These are phyloP conservation scores for Drosophila austrosaltans DNA, from an alignment of 2,888 invertebrate species.

Conservation along the genomic window DNA sequence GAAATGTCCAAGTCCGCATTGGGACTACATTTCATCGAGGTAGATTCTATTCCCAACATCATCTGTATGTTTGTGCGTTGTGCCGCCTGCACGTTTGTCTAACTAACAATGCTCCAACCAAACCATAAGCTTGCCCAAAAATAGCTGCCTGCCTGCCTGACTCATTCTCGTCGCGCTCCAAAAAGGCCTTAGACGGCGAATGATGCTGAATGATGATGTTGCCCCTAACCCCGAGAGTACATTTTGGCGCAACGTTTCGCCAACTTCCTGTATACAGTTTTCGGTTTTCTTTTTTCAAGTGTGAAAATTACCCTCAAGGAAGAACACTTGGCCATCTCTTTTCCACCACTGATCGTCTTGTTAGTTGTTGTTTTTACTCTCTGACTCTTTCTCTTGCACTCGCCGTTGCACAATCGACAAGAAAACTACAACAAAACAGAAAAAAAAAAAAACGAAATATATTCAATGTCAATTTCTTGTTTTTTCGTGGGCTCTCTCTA, in stretches of 20 bases:
- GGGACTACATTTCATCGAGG: conserved; percentile 82
- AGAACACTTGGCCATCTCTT: neutral
- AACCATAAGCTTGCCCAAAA: conserved; percentile 39
- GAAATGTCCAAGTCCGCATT: conserved; percentile 82
- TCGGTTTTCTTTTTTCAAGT: conserved; percentile 38
- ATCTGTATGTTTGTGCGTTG: conserved; percentile 40
- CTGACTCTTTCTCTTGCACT: conserved; percentile 37
- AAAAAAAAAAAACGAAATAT: conserved; percentile 33
- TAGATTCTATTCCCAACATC: conserved; percentile 72
- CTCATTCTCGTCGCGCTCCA: conserved; percentile 13
- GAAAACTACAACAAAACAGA: conserved; percentile 31
- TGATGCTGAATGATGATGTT: neutral
- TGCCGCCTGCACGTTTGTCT: conserved; percentile 11
- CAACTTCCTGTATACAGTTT: conserved; percentile 41
- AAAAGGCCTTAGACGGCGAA: conserved; percentile 29
- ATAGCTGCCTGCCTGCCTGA: conserved; percentile 44
- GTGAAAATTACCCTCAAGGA: conserved; percentile 32
- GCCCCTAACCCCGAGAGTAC: conserved; percentile 1
- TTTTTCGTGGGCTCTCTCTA: conserved; percentile 39
- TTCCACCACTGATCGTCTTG: neutral
- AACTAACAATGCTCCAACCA: conserved; percentile 29
- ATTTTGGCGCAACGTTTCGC: conserved; percentile 1
- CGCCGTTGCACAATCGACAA: conserved; percentile 65
- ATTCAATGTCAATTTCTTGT: conserved; percentile 73
- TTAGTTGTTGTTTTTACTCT: conserved; percentile 3